Evolutionary conservation across 2,113 vertebrate genomes (phyloP).

Genomic region (Peromyscus californicus): DNA sequence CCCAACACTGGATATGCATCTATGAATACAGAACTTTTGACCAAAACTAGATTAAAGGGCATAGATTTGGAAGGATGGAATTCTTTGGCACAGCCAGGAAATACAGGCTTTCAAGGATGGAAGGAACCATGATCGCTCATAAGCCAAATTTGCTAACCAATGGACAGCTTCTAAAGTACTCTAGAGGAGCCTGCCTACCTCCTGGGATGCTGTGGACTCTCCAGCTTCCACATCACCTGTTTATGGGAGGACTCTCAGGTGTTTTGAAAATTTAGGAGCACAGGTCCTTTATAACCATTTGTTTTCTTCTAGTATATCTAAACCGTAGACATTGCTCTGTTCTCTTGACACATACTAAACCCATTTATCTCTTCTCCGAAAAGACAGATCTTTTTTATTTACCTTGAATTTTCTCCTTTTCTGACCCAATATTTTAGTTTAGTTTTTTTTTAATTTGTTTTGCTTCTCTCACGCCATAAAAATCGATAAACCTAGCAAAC

Average conservation of each 20-base stretch:
- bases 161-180: neutral
- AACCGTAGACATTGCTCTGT: neutral
- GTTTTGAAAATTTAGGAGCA: neutral
- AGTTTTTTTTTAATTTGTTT: neutral
- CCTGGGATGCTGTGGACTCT: neutral
- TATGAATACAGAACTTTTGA: neutral
- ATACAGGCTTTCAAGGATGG: neutral
- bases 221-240: neutral
- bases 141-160: neutral
- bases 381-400: slow-evolving; percentile 23
- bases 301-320: neutral
- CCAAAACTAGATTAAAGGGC: too few species aligned
- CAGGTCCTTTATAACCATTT: neutral
- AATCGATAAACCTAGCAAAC: neutral
- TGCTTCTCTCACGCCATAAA: neutral
- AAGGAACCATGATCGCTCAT: neutral
- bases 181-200: neutral
- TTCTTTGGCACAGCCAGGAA: neutral
- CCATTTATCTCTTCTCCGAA: neutral
- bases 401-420: neutral
- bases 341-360: neutral
- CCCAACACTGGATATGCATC: neutral
- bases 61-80: neutral
- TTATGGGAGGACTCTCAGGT: neutral
- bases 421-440: neutral